phyloP scores from a whole-genome alignment of 2,113 vertebrate species.

The Campylomormyrus tamandua region DNA sequence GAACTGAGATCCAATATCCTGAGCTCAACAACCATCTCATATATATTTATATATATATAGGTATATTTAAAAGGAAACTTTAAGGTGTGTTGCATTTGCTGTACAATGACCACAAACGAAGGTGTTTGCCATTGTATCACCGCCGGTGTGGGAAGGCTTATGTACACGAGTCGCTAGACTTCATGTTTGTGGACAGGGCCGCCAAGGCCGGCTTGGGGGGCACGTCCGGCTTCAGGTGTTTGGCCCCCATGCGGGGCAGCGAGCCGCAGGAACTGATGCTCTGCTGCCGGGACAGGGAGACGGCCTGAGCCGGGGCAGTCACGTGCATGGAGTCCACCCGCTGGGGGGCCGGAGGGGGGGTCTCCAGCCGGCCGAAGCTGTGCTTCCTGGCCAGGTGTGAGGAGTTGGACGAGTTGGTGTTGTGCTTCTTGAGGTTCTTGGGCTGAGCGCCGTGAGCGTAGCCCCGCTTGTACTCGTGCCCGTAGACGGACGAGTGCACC shows the following conservation, averaged over 20 bases:
- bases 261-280: constrained; percentile 84
- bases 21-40: constrained; percentile 55
- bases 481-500: constrained; percentile 83
- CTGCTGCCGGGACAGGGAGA: constrained; percentile 78
- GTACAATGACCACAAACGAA: constrained; percentile 69
- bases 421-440: constrained; percentile 86
- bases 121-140: constrained; percentile 61
- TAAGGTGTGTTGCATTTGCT: constrained; percentile 59
- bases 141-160: constrained; percentile 65
- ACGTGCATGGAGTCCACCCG: constrained; percentile 96
- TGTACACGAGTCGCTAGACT: constrained; percentile 88
- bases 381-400: constrained; percentile 90
- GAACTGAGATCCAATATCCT: constrained; percentile 62
- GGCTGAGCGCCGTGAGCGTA: constrained; percentile 72
- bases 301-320: constrained; percentile 71
- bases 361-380: constrained; percentile 86
- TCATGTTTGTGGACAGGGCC: constrained; percentile 82
- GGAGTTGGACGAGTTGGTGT: constrained; percentile 97
- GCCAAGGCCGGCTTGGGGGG: constrained; percentile 90
- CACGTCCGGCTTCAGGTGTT: constrained; percentile 90
- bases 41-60: constrained; percentile 64
- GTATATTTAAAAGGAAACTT: constrained; percentile 51
- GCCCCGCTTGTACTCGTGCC: constrained; percentile 78
- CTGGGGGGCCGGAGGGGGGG: constrained; percentile 87
- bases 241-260: constrained; percentile 76